These are phyloP conservation scores for Sminthurides bifidus DNA, from an alignment of 1,140 invertebrate genomes.

Conservation along the genomic window DNA sequence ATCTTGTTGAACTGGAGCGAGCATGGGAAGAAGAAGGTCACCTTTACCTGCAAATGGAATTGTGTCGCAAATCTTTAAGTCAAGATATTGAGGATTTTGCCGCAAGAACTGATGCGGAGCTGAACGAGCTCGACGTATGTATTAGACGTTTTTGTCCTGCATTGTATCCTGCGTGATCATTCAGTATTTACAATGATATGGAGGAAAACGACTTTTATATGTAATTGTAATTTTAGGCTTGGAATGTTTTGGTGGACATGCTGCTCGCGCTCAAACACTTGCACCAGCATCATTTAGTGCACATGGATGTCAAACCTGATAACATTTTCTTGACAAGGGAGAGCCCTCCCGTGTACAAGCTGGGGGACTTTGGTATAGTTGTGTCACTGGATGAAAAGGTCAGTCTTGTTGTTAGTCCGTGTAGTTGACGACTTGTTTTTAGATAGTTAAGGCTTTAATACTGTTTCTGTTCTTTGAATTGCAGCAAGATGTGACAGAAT, in stretches of 20 bases:
- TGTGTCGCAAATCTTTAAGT: conserved; percentile 41
- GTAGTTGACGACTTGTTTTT: neutral
- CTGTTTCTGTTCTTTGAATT: conserved; percentile 21
- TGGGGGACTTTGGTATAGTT: conserved; percentile 52
- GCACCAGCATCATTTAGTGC: conserved; percentile 47
- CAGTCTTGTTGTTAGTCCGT: conserved; percentile 14
- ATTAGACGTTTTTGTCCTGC: neutral
- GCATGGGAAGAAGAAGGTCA: conserved; percentile 63
- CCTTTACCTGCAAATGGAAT: conserved; percentile 60
- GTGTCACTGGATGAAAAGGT: conserved; percentile 44
- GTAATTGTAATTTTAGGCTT: conserved; percentile 29
- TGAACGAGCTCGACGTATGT: neutral
- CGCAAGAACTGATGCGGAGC: neutral
- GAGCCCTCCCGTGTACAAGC: conserved; percentile 42
- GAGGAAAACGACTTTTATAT: neutral
- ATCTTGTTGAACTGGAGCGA: conserved; percentile 53
- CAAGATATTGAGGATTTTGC: conserved; percentile 38
- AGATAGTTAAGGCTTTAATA: neutral
- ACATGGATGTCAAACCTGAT: conserved; percentile 54
- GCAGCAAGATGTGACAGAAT: conserved; percentile 42
- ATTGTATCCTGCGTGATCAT: neutral
- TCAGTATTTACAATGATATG: too few species aligned
- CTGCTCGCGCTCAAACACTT: conserved; percentile 45
- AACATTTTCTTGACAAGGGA: conserved; percentile 47
- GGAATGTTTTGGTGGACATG: conserved; percentile 38